These are phyloP conservation scores for Montipora capitata DNA, from an alignment of 92 coral and sea anemone genomes.

Conservation along the genomic window DNA sequence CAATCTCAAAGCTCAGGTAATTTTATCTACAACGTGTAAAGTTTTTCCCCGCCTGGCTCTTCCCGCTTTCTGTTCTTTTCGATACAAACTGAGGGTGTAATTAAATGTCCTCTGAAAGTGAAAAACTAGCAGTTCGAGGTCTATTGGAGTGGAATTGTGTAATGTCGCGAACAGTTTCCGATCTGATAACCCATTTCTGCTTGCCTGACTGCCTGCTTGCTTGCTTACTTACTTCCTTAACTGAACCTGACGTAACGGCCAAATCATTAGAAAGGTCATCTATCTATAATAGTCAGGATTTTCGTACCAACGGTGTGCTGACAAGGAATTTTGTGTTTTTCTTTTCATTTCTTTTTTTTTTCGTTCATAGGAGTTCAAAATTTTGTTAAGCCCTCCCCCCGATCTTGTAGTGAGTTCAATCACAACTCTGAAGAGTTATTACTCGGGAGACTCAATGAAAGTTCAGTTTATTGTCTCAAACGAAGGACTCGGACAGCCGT, in stretches of 20 bases:
- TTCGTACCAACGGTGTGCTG: too few relatives aligned
- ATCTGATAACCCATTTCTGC: too few relatives aligned
- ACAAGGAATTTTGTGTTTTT: not conserved
- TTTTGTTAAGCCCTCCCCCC: constrained; percentile 86
- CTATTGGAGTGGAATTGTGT: too few relatives aligned
- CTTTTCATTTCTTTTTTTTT: not conserved
- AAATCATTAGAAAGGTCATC: not conserved
- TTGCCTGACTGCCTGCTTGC: too few relatives aligned
- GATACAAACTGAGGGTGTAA: too few relatives aligned
- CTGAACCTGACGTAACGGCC: too few relatives aligned
- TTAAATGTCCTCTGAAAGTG: too few relatives aligned
- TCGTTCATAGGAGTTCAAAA: constrained; percentile 48
- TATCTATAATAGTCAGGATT: not conserved
- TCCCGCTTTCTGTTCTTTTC: not conserved
- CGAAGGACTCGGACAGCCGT: constrained; percentile 79
- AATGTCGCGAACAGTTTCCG: too few relatives aligned
- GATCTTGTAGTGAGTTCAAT: constrained; percentile 79
- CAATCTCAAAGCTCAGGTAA: constrained; percentile 60
- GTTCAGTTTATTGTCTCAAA: constrained; percentile 73
- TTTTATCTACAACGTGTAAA: too few relatives aligned
- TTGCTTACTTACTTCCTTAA: too few relatives aligned
- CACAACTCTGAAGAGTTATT: constrained; percentile 21
- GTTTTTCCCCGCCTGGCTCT: too few relatives aligned
- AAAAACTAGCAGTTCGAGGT: too few relatives aligned
- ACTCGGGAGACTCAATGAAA: constrained; percentile 68